These are phyloP conservation scores for Chaenodraco wilsoni DNA, from an alignment of 2,797 vertebrate species.

Conservation along the genomic window DNA sequence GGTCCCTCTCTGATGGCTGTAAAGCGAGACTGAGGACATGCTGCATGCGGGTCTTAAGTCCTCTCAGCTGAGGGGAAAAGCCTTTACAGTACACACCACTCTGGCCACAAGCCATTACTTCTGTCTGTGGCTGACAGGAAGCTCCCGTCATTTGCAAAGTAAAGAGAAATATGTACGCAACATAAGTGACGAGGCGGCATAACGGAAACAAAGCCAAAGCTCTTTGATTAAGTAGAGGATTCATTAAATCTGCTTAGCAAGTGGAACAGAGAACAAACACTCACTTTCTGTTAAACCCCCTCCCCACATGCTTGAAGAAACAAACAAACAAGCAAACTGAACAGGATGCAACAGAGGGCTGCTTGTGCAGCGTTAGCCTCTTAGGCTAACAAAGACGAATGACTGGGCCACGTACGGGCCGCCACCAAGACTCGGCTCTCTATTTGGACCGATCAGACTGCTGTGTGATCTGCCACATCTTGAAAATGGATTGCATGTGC, in stretches of 20 bases:
- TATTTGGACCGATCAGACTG: conserved; percentile 49
- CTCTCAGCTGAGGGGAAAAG: conserved; percentile 36
- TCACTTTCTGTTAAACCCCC: conserved; percentile 59
- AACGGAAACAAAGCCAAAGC: conserved; percentile 57
- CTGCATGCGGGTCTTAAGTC: conserved; percentile 31
- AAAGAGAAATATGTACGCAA: conserved; percentile 42
- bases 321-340: conserved; percentile 71
- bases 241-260: conserved; percentile 80
- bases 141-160: conserved; percentile 35
- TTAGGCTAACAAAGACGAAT: conserved; percentile 73
- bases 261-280: conserved; percentile 72
- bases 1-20: conserved; percentile 66
- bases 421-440: conserved; percentile 30
- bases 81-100: conserved; percentile 39
- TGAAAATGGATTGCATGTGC: conserved; percentile 80
- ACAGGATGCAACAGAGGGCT: conserved; percentile 67
- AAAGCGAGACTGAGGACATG: conserved; percentile 50
- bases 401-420: conserved; percentile 45
- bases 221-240: conserved; percentile 73
- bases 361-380: conserved; percentile 73
- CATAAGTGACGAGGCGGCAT: conserved; percentile 41
- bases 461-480: conserved; percentile 67
- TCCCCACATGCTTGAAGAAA: conserved; percentile 62
- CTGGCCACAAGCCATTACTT: conserved; percentile 5
- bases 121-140: conserved; percentile 22